Conservation (phyloP, 2,888 invertebrate species). For the Andrena praecox region DNA sequence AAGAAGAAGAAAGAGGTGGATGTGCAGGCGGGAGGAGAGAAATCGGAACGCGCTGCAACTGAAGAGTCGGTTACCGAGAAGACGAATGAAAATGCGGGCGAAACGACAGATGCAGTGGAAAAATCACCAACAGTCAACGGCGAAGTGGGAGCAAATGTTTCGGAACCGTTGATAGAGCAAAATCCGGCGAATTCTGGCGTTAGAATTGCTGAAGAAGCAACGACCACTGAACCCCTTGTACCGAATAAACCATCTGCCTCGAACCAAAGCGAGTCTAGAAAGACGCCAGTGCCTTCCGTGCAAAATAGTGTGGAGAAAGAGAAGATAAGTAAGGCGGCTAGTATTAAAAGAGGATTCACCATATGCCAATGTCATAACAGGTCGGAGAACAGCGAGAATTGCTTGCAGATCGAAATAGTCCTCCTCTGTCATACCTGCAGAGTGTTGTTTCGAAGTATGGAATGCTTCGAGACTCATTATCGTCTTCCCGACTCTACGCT, state of each 20-base stretch:
- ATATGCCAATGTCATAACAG: constrained; percentile 78
- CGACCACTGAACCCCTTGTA: neutral
- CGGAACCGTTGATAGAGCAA: neutral
- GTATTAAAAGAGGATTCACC: constrained; percentile 21
- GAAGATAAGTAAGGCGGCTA: neutral
- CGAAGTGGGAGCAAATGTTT: neutral
- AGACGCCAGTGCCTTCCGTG: neutral
- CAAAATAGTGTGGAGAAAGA: neutral
- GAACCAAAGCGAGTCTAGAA: neutral
- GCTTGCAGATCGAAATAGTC: constrained; percentile 79
- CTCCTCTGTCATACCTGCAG: constrained; percentile 76
- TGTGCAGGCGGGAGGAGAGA: neutral
- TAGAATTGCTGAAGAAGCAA: neutral
- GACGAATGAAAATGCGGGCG: neutral
- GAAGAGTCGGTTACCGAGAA: neutral
- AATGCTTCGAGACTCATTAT: constrained; percentile 80
- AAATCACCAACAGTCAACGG: neutral
- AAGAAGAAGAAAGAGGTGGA: neutral
- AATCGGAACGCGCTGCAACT: neutral
- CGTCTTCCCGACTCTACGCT: constrained; percentile 38
- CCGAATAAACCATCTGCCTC: neutral
- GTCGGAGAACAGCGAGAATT: constrained; percentile 50
- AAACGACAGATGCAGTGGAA: neutral
- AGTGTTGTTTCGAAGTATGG: constrained; percentile 75
- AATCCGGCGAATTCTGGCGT: neutral